Evolutionary conservation across 2,797 vertebrate species (phyloP).

Genomic region (Carcharodon carcharias): DNA sequence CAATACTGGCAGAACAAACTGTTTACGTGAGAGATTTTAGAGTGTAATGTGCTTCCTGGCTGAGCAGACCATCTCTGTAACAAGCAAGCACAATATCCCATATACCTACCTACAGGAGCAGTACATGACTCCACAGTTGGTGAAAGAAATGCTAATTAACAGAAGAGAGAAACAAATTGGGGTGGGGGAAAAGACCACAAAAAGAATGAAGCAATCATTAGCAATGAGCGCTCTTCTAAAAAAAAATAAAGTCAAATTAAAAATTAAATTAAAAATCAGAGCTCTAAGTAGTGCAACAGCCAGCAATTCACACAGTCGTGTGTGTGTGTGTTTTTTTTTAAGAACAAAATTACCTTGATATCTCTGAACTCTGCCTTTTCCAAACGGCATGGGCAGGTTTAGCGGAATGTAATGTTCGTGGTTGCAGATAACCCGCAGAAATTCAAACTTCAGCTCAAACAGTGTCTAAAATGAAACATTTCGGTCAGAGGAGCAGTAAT

Average conservation of each 20-base stretch:
- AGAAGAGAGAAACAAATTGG: constrained; percentile 50
- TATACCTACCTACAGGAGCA: constrained; percentile 66
- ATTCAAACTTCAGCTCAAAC: constrained; percentile 96
- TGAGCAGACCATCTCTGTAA: neutral
- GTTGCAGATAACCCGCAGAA: constrained; percentile 88
- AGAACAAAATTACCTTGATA: constrained; percentile 77
- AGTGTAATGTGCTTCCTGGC: neutral
- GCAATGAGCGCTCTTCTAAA: constrained; percentile 40
- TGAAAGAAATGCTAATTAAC: constrained; percentile 65
- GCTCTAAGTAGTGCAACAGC: neutral
- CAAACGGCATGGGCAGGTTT: constrained; percentile 94
- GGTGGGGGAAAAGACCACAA: constrained; percentile 37
- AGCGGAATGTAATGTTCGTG: constrained; percentile 93
- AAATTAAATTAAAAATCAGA: constrained; percentile 38
- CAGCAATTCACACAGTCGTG: neutral
- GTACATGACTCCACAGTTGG: constrained; percentile 60
- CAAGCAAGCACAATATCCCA: constrained; percentile 49
- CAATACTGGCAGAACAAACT: neutral
- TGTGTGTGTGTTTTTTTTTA: too few species aligned
- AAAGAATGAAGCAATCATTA: constrained; percentile 46
- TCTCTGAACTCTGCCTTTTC: constrained; percentile 85
- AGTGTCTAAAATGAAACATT: constrained; percentile 67
- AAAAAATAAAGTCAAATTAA: constrained; percentile 40
- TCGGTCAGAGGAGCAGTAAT: neutral
- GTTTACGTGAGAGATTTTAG: neutral